Evolutionary conservation across 2,888 invertebrate genomes (phyloP).

Genomic region (Drosophila nr. perissopoda): DNA sequence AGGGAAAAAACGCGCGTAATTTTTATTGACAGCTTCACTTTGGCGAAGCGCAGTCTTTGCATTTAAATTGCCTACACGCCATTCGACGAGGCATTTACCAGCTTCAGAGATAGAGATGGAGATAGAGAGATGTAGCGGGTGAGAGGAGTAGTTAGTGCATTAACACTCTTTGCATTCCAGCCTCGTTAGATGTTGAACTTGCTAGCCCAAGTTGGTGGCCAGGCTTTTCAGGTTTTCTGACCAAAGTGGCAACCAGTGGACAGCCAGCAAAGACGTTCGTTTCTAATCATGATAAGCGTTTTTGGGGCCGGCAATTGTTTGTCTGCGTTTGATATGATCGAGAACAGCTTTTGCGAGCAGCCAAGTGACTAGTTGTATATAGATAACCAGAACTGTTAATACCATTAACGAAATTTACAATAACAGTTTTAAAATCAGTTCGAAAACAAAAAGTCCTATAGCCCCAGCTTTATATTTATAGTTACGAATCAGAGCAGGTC

Average conservation of each 20-base stretch:
- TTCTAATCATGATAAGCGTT: constrained; percentile 65
- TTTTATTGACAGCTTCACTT: constrained; percentile 79
- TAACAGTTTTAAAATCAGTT: background rate
- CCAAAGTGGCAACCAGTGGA: constrained; percentile 22
- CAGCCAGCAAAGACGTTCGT: constrained; percentile 37
- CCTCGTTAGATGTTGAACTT: constrained; percentile 69
- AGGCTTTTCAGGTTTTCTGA: constrained; percentile 56
- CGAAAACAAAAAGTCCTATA: background rate
- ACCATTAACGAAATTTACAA: background rate
- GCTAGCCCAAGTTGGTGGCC: constrained; percentile 53
- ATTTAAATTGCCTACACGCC: constrained; percentile 78
- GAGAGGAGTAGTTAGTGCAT: constrained; percentile 40
- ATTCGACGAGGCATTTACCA: constrained; percentile 47
- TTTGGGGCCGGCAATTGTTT: constrained; percentile 52
- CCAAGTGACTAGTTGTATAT: constrained; percentile 2
- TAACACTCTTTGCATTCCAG: constrained; percentile 70
- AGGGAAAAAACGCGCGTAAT: constrained; percentile 61
- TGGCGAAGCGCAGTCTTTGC: constrained; percentile 54
- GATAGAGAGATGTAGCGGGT: background rate
- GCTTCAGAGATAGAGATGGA: constrained; percentile 8
- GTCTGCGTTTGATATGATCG: constrained; percentile 48
- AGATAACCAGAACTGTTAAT: background rate
- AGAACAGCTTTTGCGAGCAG: constrained; percentile 7
- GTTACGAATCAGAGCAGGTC: background rate
- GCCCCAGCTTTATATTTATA: background rate